Base-by-base conservation (phyloP, 2,797 vertebrate genomes). In the Labroides dimidiatus region DNA sequence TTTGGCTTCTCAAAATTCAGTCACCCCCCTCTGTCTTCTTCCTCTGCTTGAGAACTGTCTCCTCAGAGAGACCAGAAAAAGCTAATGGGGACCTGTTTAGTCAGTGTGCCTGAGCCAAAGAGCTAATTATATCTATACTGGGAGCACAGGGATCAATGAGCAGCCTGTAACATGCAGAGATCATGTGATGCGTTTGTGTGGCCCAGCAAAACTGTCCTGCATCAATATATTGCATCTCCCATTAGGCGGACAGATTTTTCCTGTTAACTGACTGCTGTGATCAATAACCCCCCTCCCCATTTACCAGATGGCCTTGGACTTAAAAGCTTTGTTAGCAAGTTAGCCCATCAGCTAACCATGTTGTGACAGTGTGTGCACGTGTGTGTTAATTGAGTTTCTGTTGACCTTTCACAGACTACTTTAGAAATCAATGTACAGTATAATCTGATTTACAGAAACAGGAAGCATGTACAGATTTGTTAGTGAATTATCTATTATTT, bases 261-360 rank as follows among this genome's bases (percentile, higher is more conserved):
- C 71, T 76, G 53, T 78, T 88, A 67, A 79, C 64, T 87, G 59
- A 78, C 70, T 30, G 33, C 55, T 68, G 57, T 78, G 81, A 83
- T 93, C 91, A 85, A 90, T 91, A 80, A 39, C 14, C 21, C 62
- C 20, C 36, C 64, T 53, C n/a, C 64, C 76, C 77, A 66, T 76
- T 76, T 13, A 81, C 73, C 84, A 86, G 59, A 87, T 75, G 80
- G 87, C 75, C 72, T 80, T 72, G 75, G 68, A 80, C 77, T 80
- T 91, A 88, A 91, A 89, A 91, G 90, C 87, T 78, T 84, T 84
- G 75, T 41, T 62, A 72, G 74, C 64, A 56, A 77, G 82, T 83
- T 64, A 69, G 75, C 49, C 65, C 71, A 69, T 41, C 48, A 24
- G 69, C 74, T 62, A 84, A 85, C 80, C 19, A 37, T 59, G 72